Evolutionary conservation across 2,113 vertebrate species (phyloP), one percentile per base, ranked within the genome.

Genomic region (Leptocoma aspasia): DNA sequence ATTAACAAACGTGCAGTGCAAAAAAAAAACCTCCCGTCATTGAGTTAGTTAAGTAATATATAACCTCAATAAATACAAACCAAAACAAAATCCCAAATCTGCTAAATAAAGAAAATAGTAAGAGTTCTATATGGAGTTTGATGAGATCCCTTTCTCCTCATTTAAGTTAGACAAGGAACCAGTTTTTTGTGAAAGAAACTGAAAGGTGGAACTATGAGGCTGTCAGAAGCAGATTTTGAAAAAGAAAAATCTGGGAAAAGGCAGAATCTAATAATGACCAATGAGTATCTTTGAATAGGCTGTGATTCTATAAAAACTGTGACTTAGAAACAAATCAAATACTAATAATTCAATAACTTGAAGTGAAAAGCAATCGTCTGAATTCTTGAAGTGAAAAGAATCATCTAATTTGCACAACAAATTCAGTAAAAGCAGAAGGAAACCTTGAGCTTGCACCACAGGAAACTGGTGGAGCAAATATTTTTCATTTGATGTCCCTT

Each of bases 311-410:
- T n/a, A 64, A 86, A 89, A 82, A 89, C 13, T n/a, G 52, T 84
- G 89, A 94, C 70, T 72, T 77, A 49, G 57, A 89, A 92, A 92
- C 35, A 77, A 93, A 96, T 59, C 45, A 92, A 83, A 86, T 59
- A 41, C 61, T 59, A 89, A 94, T 59, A 82, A 96, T 52, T 59
- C 65, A 81, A 23, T 59, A 94, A 53, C 27, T 42, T 44, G 56
- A 75, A 12, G 23, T 78, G 92, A 95, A 85, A 75, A 95, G 63
- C 13, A 85, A 76, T 31, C 15, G 71, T 56, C 41, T 45, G 47
- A 82, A 94, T 96, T 91, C 45, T 53, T 23, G 70, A n/a, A n/a
- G n/a, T n/a, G n/a, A n/a, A n/a, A n/a, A n/a, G n/a, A n/a, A n/a
- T n/a, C n/a, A n/a, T 91, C 56, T 87, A 3, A 24, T 84, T 28